Evolutionary conservation across 53 echinoderm and acorn worm genomes (phyloP).

Genomic region (Henricia sp.): DNA sequence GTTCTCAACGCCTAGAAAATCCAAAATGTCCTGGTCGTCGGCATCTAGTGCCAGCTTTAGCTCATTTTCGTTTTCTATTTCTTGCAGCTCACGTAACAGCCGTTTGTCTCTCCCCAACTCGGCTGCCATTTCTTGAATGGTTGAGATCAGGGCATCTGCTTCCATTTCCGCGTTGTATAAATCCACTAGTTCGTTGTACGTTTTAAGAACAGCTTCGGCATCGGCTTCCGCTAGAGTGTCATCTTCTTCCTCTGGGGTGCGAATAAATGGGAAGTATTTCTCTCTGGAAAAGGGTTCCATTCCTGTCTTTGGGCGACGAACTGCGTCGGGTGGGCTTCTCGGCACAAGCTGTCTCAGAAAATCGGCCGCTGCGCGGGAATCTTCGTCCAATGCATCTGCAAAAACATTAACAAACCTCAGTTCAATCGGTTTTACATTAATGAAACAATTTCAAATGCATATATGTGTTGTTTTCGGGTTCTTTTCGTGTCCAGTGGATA

Average conservation of each 20-base stretch:
- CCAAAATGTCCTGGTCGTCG: constrained; percentile 12
- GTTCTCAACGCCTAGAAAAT: background rate
- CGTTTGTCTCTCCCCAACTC: constrained; percentile 22
- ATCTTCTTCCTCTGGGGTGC: too few species aligned
- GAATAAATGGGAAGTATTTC: constrained; percentile 54
- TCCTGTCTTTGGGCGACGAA: constrained; percentile 45
- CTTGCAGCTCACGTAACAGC: constrained; percentile 30
- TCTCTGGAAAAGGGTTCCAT: constrained; percentile 48
- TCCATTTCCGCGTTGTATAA: constrained; percentile 28
- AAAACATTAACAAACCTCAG: too few species aligned
- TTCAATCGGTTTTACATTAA: too few species aligned
- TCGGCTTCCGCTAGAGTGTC: background rate
- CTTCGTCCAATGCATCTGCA: constrained; percentile 16
- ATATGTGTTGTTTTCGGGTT: too few species aligned
- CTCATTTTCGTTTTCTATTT: constrained; percentile 18
- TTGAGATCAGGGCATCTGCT: constrained; percentile 20
- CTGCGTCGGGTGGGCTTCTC: constrained; percentile 33
- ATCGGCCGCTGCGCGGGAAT: constrained; percentile 5
- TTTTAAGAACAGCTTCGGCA: background rate
- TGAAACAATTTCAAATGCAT: too few species aligned
- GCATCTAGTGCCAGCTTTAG: constrained; percentile 16
- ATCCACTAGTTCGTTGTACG: constrained; percentile 41
- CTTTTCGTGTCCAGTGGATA: background rate
- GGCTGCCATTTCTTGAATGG: constrained; percentile 43
- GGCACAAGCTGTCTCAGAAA: constrained; percentile 34